phyloP scores from a whole-genome alignment of 1,140 invertebrate genomes.

The Oncopeltus fasciatus region DNA sequence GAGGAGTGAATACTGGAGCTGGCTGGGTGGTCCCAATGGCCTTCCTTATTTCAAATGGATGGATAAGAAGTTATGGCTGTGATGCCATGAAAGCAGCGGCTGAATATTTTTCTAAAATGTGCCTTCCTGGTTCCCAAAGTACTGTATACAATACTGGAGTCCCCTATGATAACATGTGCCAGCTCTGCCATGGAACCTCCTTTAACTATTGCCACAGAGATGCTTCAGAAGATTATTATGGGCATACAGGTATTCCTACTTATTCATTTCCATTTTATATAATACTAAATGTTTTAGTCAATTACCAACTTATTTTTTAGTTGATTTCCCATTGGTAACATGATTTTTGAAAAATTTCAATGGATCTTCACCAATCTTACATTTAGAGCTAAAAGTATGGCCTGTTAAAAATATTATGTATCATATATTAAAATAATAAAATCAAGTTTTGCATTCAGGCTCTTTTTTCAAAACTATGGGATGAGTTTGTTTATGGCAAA shows the following conservation, averaged over 20 bases:
- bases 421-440: no score
- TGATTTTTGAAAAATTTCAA: no score
- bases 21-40: slow-evolving; percentile 92
- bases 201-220: slow-evolving; percentile 67
- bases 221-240: slow-evolving; percentile 77
- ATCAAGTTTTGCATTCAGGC: no score
- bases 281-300: no score
- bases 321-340: no score
- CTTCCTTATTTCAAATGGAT: slow-evolving; percentile 80
- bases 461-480: no score
- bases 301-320: no score
- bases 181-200: slow-evolving; percentile 79
- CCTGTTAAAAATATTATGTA: no score
- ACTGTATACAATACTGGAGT: slow-evolving; percentile 64
- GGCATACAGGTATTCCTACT: slow-evolving; percentile 54
- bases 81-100: slow-evolving; percentile 76
- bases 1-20: slow-evolving; percentile 79
- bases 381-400: no score
- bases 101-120: slow-evolving; percentile 84
- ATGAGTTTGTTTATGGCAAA: no score
- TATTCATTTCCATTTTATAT: no score
- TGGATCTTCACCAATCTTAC: no score
- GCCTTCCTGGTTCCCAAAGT: slow-evolving; percentile 77
- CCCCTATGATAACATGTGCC: slow-evolving; percentile 82
- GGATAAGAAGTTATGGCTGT: slow-evolving; percentile 84